These are phyloP conservation scores for Ondatra zibethicus DNA, from an alignment of 2,113 vertebrate species.

Conservation along the genomic window DNA sequence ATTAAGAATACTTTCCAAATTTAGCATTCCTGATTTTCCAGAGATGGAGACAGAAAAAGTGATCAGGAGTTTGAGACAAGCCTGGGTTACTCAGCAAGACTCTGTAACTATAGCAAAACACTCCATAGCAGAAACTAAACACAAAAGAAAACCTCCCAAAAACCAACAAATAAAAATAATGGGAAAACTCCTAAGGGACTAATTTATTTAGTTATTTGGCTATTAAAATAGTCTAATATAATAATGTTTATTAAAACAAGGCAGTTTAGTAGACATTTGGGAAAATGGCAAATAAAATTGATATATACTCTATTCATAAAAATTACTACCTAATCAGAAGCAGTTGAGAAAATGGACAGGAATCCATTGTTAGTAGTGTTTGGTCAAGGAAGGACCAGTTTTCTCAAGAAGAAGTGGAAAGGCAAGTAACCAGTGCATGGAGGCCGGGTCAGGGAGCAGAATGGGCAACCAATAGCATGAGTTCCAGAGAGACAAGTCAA, in stretches of 20 bases:
- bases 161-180: neutral
- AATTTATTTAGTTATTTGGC: neutral
- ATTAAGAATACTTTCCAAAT: neutral
- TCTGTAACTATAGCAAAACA: neutral
- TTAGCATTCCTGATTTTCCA: neutral
- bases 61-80: neutral
- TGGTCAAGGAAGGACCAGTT: neutral
- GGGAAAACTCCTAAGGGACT: neutral
- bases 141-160: too few relatives aligned
- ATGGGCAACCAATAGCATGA: rapidly evolving
- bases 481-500: rapidly evolving
- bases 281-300: neutral
- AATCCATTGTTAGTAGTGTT: neutral
- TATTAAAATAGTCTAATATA: neutral
- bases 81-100: neutral
- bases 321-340: neutral
- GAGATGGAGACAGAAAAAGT: neutral
- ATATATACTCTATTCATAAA: neutral
- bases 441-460: neutral
- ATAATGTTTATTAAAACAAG: neutral
- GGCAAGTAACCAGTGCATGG: neutral
- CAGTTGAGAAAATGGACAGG: neutral
- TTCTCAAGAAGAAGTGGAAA: neutral
- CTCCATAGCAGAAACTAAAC: neutral
- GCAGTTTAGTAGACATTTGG: neutral